Conservation (phyloP, 1,140 invertebrate species). For the Bilobella aurantiaca region DNA sequence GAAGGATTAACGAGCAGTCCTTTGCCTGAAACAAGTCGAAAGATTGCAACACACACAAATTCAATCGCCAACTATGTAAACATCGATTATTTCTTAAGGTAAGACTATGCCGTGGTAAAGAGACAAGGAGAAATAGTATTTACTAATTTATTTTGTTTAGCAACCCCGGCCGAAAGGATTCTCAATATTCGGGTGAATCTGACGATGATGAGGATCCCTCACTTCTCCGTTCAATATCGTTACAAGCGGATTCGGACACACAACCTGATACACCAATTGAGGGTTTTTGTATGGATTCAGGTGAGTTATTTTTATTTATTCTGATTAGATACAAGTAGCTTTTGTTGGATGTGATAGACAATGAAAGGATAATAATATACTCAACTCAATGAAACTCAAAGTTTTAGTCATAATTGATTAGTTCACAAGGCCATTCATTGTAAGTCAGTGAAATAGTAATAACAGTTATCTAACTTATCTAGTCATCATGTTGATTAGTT, state of each 20-base stretch:
- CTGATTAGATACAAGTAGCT: not conserved
- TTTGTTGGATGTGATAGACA: no score
- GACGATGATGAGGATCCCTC: conserved; percentile 40
- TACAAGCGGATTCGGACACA: conserved; percentile 35
- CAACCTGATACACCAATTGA: conserved; percentile 28
- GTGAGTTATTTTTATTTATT: conserved; percentile 26
- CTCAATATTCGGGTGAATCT: conserved; percentile 38
- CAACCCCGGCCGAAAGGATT: conserved; percentile 31
- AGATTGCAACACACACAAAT: conserved; percentile 39
- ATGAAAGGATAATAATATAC: no score
- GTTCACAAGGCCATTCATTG: no score
- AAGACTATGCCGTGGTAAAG: no score
- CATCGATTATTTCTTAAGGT: conserved; percentile 79
- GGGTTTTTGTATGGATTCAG: conserved; percentile 38
- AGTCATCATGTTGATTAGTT: no score
- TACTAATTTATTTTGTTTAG: conserved; percentile 20
- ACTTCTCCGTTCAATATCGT: conserved; percentile 38
- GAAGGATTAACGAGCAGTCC: conserved; percentile 42
- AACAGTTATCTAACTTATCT: no score
- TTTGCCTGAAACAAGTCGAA: conserved; percentile 10
- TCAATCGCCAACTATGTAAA: conserved; percentile 74
- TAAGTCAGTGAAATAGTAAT: no score
- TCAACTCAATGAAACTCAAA: no score
- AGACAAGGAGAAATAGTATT: no score
- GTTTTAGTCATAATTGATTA: no score